Conservation (phyloP, 1,140 invertebrate species). For the Delia radicum region DNA sequence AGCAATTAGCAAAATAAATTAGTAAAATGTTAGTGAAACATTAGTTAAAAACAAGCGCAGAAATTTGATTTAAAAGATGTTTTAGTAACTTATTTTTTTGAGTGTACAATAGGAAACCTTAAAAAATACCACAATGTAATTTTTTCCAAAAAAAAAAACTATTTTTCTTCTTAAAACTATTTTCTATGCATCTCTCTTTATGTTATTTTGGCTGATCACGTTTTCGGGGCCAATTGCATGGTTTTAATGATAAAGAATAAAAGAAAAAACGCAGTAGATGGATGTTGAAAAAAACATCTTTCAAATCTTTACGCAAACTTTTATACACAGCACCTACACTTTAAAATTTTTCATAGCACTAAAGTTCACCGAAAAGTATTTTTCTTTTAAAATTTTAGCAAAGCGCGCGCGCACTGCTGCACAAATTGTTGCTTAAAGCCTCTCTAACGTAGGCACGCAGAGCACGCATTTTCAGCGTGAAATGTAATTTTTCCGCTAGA, state of each 20-base stretch:
- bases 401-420: background rate
- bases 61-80: no score
- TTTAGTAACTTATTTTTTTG: background rate
- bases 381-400: no score
- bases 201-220: background rate
- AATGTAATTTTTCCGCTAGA: slow-evolving; percentile 53
- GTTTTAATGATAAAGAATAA: background rate
- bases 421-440: no score
- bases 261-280: background rate
- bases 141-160: no score
- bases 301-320: background rate
- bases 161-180: background rate
- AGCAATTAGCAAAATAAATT: no score
- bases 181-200: background rate
- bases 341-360: background rate
- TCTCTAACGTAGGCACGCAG: slow-evolving; percentile 46
- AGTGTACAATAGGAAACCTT: background rate
- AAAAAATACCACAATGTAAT: background rate
- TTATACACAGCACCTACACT: background rate
- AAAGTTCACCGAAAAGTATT: background rate
- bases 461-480: slow-evolving; percentile 56
- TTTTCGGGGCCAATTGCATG: background rate
- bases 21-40: no score
- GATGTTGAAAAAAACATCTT: background rate
- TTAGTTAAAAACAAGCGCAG: no score